phyloP scores from a whole-genome alignment of 2,888 invertebrate species.

The Gerris lacustris region DNA sequence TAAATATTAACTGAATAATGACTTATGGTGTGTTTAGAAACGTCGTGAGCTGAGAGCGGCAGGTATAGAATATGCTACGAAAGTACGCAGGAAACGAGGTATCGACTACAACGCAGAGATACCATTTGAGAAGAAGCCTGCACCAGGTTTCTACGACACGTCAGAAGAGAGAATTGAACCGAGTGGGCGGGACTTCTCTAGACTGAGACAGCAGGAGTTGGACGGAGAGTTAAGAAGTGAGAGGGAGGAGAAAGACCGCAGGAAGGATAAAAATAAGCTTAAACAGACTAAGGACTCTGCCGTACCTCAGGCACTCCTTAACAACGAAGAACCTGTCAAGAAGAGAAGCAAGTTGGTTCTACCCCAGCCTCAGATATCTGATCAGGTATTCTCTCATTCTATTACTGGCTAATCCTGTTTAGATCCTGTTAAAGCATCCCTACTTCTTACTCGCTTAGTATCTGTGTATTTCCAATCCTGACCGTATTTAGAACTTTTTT shows the following conservation, averaged over 20 bases:
- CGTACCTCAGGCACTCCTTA: slow-evolving; percentile 77
- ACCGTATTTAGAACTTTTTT: too few relatives aligned
- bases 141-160: slow-evolving; percentile 90
- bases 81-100: slow-evolving; percentile 65
- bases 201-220: slow-evolving; percentile 79
- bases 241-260: slow-evolving; percentile 82
- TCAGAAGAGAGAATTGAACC: slow-evolving; percentile 78
- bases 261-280: slow-evolving; percentile 88
- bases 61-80: slow-evolving; percentile 56
- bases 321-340: slow-evolving; percentile 75
- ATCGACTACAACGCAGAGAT: slow-evolving; percentile 96
- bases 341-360: slow-evolving; percentile 92
- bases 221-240: slow-evolving; percentile 85
- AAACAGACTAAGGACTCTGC: slow-evolving; percentile 94
- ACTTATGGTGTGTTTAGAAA: slow-evolving; percentile 44
- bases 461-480: too few relatives aligned
- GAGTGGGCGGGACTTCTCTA: slow-evolving; percentile 76
- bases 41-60: slow-evolving; percentile 94
- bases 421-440: too few relatives aligned
- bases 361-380: slow-evolving; percentile 93
- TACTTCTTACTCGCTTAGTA: too few relatives aligned
- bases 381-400: slow-evolving; percentile 40
- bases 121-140: slow-evolving; percentile 91
- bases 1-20: background rate
- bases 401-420: too few relatives aligned